phyloP scores from a whole-genome alignment of 1,140 invertebrate species.

The Aphaenogaster ashmeadi region DNA sequence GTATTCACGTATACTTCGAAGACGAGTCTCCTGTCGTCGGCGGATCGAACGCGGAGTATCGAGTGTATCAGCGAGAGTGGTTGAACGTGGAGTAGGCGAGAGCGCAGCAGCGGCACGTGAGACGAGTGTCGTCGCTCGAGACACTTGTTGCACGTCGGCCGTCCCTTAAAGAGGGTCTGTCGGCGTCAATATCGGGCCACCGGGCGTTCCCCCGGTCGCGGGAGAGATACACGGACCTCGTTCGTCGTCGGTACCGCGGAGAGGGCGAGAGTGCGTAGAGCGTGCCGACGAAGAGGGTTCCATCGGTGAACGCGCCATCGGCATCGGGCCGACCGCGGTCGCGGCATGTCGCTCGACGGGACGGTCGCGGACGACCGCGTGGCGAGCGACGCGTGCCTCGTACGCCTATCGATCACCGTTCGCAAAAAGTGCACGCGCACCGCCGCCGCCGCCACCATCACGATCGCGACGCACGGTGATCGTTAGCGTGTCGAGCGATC shows the following conservation, averaged over 20 bases:
- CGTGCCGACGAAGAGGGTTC: neutral
- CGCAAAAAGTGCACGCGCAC: slow-evolving; percentile 62
- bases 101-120: slow-evolving; percentile 64
- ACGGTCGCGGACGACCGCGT: slow-evolving; percentile 23
- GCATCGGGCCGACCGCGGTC: neutral
- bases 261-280: neutral
- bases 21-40: slow-evolving; percentile 4
- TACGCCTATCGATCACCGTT: slow-evolving; percentile 44
- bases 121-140: slow-evolving; percentile 65
- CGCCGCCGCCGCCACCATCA: neutral
- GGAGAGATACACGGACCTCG: neutral
- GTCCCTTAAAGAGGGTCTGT: slow-evolving; percentile 61
- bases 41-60: slow-evolving; percentile 46
- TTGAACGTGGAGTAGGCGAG: slow-evolving; percentile 52
- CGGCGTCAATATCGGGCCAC: slow-evolving; percentile 10
- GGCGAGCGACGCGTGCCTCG: slow-evolving; percentile 50
- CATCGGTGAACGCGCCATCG: neutral
- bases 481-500: slow-evolving; percentile 25
- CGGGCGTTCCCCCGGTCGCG: neutral
- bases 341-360: slow-evolving; percentile 42
- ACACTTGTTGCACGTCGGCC: slow-evolving; percentile 73
- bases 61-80: slow-evolving; percentile 41
- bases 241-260: slow-evolving; percentile 1
- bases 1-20: neutral
- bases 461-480: slow-evolving; percentile 22